phyloP scores from a whole-genome alignment of 1,140 invertebrate genomes.

The Drosophila tani region DNA sequence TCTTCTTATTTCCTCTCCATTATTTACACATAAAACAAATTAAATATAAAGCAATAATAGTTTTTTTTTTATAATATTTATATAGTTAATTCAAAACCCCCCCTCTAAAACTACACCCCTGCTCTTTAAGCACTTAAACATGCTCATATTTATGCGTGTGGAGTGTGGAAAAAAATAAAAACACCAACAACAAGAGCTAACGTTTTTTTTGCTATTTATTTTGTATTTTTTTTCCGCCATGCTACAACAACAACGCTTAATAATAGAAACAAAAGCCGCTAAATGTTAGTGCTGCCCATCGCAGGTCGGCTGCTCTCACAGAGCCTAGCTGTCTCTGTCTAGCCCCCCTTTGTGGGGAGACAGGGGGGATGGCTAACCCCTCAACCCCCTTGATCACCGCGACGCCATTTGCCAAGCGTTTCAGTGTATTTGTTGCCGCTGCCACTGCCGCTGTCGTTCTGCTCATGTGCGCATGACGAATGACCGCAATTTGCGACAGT shows the following conservation, averaged over 20 bases:
- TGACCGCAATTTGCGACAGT: conserved; percentile 84
- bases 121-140: conserved; percentile 11
- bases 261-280: conserved; percentile 65
- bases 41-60: too few species aligned
- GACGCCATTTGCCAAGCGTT: conserved; percentile 75
- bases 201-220: conserved; percentile 16
- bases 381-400: conserved; percentile 44
- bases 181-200: conserved; percentile 49
- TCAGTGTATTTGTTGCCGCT: conserved; percentile 22
- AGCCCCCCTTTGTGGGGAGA: not conserved
- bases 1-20: too few species aligned
- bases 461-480: conserved; percentile 84
- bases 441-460: conserved; percentile 59
- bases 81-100: not conserved
- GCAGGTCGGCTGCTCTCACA: conserved; percentile 9
- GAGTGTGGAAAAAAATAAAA: conserved; percentile 42
- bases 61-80: too few species aligned
- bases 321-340: not conserved
- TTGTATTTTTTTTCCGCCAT: conserved; percentile 39
- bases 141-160: conserved; percentile 42
- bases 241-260: conserved; percentile 11
- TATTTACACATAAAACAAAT: too few species aligned
- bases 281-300: conserved; percentile 27
- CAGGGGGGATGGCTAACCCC: not conserved
- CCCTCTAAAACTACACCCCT: not conserved